Evolutionary conservation across 2,113 vertebrate species (phyloP).

Genomic region (Tachysurus fulvidraco): DNA sequence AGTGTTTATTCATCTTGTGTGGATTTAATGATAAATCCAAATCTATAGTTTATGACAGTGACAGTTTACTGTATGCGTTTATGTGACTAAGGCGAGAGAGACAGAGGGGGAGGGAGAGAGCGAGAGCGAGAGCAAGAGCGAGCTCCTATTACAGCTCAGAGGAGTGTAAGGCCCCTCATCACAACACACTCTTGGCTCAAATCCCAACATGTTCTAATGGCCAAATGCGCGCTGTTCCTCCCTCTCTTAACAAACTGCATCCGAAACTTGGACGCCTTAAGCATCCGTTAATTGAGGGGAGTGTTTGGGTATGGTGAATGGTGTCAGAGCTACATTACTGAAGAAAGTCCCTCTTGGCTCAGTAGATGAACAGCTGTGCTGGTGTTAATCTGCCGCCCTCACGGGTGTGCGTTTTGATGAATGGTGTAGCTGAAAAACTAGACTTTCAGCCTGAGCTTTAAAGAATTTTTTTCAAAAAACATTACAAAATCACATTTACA

Average conservation of each 20-base stretch:
- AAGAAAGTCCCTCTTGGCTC: constrained; percentile 9
- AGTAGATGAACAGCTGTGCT: constrained; percentile 1
- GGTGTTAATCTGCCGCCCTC: not conserved
- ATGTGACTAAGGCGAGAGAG: not conserved
- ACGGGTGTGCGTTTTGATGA: not conserved
- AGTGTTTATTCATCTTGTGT: not conserved
- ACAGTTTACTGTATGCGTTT: constrained; percentile 6
- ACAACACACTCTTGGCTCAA: not conserved
- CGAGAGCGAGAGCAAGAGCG: too few relatives aligned
- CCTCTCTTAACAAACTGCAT: not conserved
- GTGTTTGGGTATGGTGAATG: not conserved
- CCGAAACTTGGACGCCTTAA: not conserved
- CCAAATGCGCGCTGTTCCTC: not conserved
- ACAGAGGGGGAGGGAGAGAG: too few relatives aligned
- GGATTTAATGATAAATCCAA: not conserved
- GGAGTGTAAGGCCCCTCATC: constrained; percentile 14
- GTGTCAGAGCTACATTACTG: not conserved
- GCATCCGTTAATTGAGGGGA: not conserved
- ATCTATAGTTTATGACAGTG: not conserved
- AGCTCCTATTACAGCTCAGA: constrained; percentile 22
- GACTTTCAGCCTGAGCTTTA: not conserved
- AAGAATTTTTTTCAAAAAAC: too few relatives aligned
- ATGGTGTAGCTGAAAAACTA: not conserved
- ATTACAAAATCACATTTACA: not conserved
- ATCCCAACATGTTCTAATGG: constrained; percentile 6